Conservation (phyloP, 2,797 vertebrate species). For the Ctenopoma kingsleyae region DNA sequence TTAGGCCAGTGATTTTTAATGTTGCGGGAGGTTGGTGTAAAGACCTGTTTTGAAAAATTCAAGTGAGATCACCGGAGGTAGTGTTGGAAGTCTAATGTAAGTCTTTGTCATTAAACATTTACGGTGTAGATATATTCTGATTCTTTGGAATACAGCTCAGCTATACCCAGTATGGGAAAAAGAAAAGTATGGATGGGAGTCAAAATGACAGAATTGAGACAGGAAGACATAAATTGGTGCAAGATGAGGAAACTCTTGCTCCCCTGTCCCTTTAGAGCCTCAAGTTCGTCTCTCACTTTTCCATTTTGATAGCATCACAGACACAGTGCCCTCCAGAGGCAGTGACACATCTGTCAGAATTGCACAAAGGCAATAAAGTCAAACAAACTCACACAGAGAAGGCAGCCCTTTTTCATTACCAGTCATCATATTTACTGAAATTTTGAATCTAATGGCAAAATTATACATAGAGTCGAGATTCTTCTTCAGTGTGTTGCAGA, state of each 20-base stretch:
- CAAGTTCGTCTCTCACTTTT: slow-evolving; percentile 47
- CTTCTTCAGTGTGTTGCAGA: slow-evolving; percentile 1
- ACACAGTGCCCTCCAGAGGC: slow-evolving; percentile 50
- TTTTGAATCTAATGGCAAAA: slow-evolving; percentile 18
- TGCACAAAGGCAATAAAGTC: slow-evolving; percentile 45
- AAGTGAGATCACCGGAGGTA: neutral
- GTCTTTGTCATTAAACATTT: too few species aligned
- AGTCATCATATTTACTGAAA: slow-evolving; percentile 11
- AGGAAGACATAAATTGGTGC: slow-evolving; percentile 30
- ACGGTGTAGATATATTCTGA: neutral
- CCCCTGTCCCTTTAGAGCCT: slow-evolving; percentile 40
- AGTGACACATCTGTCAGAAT: slow-evolving; percentile 47
- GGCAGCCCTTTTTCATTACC: slow-evolving; percentile 10
- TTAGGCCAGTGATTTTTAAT: too few species aligned
- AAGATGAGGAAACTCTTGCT: slow-evolving; percentile 12
- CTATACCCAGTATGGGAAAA: neutral
- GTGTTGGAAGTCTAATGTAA: too few species aligned
- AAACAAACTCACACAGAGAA: slow-evolving; percentile 30
- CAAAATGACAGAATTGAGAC: slow-evolving; percentile 33
- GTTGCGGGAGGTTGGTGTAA: too few species aligned
- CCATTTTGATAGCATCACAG: slow-evolving; percentile 54
- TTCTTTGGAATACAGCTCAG: slow-evolving; percentile 5
- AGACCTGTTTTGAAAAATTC: neutral
- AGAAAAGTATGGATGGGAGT: slow-evolving; percentile 30
- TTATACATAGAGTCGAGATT: neutral